Base-by-base conservation (phyloP, 1,140 invertebrate genomes). In the Battus philenor region DNA sequence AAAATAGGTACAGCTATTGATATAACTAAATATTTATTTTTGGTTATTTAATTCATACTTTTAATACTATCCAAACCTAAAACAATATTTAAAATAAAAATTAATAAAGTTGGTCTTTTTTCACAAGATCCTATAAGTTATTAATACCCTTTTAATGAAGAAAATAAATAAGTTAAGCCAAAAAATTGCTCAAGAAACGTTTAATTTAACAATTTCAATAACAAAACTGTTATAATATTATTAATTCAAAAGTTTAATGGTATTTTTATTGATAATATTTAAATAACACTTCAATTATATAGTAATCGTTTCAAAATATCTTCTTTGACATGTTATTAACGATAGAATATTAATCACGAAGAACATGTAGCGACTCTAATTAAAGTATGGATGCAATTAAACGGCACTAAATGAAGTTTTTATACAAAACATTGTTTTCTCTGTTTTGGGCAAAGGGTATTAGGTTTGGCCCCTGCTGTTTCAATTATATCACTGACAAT, bases 401-500 rank as follows among this genome's bases (percentile, higher is more conserved):
- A 73, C 52, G 49, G 53, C 59, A 69, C 63, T 67, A 70, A 67
- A 78, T 69, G 64, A 70, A 62, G 53, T 76, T 78, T 82, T 73
- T 58, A 71, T 71, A 65, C 59, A 73, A 73, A 83, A 76, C 65
- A 71, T 77, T 83, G 69, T 78, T 79, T 76, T 67, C 65, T 73
- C 63, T 68, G 52, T 68, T 56, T 54, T 59, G 49, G 44, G 11
- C 36, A 44, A 33, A 32, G 47, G 43, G 55, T 56, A 65, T 68
- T 59, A 53, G 56, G 44, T 51, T 61, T 16, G 66, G 47, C 70
- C 59, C 80, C 77, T 50, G 77, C 80, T 84, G 80, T 84, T 84
- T 81, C 77, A 81, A 84, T 84, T 84, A 81, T 73, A 75, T 70
- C 71, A 65, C 74, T 78, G 69, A 81, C 74, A 81, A 74, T 80